Percentiles rank a stretch among this genome's conserved stretches.
Conservation (phyloP, 2,888 invertebrate species). For the Brassicogethes aeneus region DNA sequence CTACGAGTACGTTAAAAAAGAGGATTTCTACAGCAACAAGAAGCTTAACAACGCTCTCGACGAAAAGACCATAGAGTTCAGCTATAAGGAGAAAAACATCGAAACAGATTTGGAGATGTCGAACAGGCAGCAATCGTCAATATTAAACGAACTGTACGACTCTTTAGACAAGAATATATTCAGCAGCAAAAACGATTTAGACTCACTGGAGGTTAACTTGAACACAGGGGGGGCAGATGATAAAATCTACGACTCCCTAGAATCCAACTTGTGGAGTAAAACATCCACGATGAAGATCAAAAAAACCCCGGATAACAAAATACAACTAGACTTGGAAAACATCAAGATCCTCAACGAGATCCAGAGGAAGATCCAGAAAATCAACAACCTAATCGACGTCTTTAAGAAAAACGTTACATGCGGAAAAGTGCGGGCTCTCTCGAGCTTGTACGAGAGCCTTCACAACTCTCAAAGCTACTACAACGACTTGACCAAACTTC, state of each 20-base stretch:
- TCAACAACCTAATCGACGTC: constrained; percentile 55
- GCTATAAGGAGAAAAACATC: constrained; percentile 36
- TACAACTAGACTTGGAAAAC: constrained; percentile 44
- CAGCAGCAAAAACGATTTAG: constrained; percentile 31
- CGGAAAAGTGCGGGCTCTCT: constrained; percentile 60
- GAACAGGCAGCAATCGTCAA: constrained; percentile 16
- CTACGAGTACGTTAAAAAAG: constrained; percentile 39
- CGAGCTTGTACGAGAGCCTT: constrained; percentile 62
- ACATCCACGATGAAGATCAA: constrained; percentile 21
- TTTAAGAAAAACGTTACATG: constrained; percentile 53
- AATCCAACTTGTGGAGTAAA: constrained; percentile 28
- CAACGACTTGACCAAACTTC: constrained; percentile 42
- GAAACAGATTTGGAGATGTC: constrained; percentile 34
- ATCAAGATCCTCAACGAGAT: constrained; percentile 56
- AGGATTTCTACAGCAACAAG: constrained; percentile 28
- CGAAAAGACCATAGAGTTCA: constrained; percentile 35
- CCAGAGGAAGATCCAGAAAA: constrained; percentile 60
- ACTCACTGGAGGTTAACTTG: constrained; percentile 33
- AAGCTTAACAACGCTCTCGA: constrained; percentile 19
- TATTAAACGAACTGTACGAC: constrained; percentile 34
- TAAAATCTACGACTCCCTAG: constrained; percentile 32
- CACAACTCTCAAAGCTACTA: constrained; percentile 46
- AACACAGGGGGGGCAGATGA: constrained; percentile 19
- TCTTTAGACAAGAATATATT: constrained; percentile 34
- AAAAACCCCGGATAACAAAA: constrained; percentile 38